phyloP scores from a whole-genome alignment of 2,888 invertebrate genomes.

The Cybosia mesomella region DNA sequence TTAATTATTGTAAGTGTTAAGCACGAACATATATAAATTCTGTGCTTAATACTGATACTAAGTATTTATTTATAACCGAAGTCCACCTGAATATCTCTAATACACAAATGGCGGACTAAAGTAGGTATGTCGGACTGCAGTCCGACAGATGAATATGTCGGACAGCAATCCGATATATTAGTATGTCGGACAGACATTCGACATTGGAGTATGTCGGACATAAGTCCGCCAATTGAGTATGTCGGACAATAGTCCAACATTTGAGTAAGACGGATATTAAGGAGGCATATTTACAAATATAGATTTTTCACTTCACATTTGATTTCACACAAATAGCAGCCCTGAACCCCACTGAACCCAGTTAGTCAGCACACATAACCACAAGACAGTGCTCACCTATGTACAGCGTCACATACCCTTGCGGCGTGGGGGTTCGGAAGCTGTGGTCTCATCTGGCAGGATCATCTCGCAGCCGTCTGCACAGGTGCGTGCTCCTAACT shows the following conservation, averaged over 20 bases:
- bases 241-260: too few species aligned
- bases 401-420: conserved; percentile 73
- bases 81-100: background rate
- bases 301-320: background rate
- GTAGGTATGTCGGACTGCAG: background rate
- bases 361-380: conserved; percentile 38
- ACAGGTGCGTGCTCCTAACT: conserved; percentile 75
- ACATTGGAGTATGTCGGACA: too few species aligned
- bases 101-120: too few species aligned
- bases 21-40: too few species aligned
- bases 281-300: background rate
- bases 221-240: too few species aligned
- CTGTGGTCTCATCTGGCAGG: conserved; percentile 53
- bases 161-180: background rate
- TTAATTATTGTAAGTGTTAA: too few species aligned
- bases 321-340: background rate
- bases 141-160: too few species aligned
- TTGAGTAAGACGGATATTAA: too few species aligned
- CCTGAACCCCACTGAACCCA: conserved; percentile 12
- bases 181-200: background rate
- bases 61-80: too few species aligned
- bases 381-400: conserved; percentile 57
- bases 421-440: conserved; percentile 59
- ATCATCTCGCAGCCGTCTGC: conserved; percentile 80
- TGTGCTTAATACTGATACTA: too few species aligned